Conservation (phyloP, 2,797 vertebrate genomes). For the Chloroceryle inda region DNA sequence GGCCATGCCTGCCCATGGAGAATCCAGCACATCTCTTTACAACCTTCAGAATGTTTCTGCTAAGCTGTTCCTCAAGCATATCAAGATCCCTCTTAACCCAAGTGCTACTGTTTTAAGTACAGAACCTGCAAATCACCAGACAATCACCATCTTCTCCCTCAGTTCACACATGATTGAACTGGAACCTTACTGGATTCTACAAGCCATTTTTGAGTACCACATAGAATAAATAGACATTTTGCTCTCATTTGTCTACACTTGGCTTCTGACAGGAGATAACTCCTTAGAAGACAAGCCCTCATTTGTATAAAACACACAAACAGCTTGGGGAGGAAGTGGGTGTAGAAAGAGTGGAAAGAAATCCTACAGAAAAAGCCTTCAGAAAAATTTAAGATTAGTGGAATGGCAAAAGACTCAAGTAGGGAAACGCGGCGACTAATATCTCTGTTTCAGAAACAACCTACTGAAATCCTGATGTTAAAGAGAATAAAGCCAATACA, state of each 20-base stretch:
- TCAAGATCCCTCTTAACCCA: neutral
- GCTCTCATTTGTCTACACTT: neutral
- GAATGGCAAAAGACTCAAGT: neutral
- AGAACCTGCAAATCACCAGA: neutral
- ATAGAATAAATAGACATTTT: neutral
- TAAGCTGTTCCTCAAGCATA: neutral
- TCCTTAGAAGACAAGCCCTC: neutral
- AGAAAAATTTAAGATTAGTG: neutral
- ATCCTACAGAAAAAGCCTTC: neutral
- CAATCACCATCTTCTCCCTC: neutral
- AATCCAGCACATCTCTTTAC: neutral
- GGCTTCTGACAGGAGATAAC: neutral
- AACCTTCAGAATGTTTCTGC: neutral
- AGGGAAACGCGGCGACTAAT: neutral
- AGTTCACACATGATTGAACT: neutral
- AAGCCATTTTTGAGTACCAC: neutral
- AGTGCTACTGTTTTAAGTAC: neutral
- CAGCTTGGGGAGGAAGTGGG: fast-evolving
- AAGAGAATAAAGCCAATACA: neutral
- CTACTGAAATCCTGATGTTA: neutral
- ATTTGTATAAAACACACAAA: neutral
- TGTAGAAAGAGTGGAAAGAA: neutral
- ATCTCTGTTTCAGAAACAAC: neutral
- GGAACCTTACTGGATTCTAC: neutral
- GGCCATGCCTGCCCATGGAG: neutral